Conservation (phyloP, 2,113 vertebrate species). For the Platichthys stellatus region DNA sequence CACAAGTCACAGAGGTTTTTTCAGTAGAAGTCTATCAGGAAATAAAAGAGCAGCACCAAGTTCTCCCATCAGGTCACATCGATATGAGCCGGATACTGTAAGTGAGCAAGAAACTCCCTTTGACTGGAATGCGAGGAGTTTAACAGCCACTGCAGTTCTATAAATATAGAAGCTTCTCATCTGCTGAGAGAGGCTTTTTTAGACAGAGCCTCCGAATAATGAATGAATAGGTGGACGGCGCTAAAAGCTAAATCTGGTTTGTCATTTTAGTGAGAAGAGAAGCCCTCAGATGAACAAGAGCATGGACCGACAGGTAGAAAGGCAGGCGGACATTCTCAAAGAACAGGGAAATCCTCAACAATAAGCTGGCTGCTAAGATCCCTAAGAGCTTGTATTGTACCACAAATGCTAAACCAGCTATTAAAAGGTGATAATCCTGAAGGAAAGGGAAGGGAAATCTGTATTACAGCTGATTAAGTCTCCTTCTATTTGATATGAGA, state of each 20-base stretch:
- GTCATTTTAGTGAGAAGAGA: conserved; percentile 6
- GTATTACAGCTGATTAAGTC: neutral
- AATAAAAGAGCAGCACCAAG: conserved; percentile 36
- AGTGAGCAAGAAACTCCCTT: conserved; percentile 10
- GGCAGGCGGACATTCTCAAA: neutral
- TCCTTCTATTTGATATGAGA: neutral
- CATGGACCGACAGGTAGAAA: neutral
- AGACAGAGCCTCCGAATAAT: conserved; percentile 42
- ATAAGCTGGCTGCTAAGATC: neutral
- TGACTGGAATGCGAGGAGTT: conserved; percentile 26
- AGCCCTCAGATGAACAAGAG: conserved; percentile 1
- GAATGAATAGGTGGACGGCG: conserved; percentile 42
- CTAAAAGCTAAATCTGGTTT: conserved; percentile 36
- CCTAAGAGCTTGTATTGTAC: neutral
- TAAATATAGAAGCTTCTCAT: conserved; percentile 52
- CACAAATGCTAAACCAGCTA: conserved; percentile 5
- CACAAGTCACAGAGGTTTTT: neutral
- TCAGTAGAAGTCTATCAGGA: neutral
- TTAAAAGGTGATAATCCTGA: conserved; percentile 3
- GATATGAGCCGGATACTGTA: conserved; percentile 9
- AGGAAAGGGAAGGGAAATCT: neutral
- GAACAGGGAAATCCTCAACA: neutral
- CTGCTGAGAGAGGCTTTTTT: conserved; percentile 20
- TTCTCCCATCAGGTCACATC: conserved; percentile 20
- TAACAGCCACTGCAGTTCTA: conserved; percentile 44